Conservation (phyloP, 2,113 vertebrate genomes). For the Ciconia maguari region DNA sequence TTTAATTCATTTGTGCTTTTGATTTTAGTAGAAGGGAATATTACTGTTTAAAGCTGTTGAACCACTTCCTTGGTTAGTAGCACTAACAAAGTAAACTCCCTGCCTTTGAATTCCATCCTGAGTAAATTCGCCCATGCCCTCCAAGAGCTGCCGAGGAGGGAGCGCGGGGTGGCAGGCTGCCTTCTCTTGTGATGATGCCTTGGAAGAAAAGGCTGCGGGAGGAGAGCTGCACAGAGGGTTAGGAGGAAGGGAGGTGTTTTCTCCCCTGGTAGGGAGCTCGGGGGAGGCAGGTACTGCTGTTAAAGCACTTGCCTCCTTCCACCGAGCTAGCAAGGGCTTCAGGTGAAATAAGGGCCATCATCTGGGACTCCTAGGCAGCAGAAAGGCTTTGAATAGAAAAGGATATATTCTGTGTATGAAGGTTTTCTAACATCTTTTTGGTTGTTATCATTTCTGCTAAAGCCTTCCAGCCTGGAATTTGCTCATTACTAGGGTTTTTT, state of each 20-base stretch:
- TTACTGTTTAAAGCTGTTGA: not conserved
- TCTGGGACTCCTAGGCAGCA: not conserved
- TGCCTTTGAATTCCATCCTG: not conserved
- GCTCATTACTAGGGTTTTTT: not conserved
- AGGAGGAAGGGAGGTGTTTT: not conserved
- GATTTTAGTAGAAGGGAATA: not conserved
- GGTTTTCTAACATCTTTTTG: not conserved
- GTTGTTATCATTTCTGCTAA: not conserved
- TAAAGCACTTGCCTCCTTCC: not conserved
- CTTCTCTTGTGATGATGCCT: not conserved
- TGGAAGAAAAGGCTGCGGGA: not conserved
- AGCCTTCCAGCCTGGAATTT: not conserved
- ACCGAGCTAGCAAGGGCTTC: not conserved
- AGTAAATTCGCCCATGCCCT: not conserved
- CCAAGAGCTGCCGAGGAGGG: not conserved
- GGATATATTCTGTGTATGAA: not conserved
- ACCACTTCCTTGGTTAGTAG: not conserved
- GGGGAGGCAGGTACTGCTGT: not conserved
- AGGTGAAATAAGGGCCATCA: not conserved
- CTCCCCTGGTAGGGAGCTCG: not conserved
- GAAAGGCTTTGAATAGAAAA: not conserved
- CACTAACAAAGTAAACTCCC: not conserved
- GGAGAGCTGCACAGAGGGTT: not conserved
- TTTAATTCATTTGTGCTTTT: not conserved
- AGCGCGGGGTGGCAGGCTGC: not conserved